Evolutionary conservation across 2,113 vertebrate species (phyloP).

Genomic region (Apodemus sylvaticus): DNA sequence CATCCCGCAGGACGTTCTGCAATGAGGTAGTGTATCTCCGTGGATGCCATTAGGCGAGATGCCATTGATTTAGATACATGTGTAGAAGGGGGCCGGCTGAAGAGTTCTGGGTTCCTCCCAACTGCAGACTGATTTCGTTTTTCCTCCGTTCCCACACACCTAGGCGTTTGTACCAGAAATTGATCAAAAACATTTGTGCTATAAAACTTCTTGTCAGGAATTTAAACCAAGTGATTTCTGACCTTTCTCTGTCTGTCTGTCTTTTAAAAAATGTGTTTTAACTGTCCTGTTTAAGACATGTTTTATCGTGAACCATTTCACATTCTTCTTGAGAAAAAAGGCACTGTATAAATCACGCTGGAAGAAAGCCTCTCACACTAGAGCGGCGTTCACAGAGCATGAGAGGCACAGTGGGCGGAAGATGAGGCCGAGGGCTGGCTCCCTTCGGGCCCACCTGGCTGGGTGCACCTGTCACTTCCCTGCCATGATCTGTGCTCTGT

Average conservation of each 20-base stretch:
- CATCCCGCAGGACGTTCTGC: background rate
- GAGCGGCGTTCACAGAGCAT: background rate
- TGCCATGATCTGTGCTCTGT: background rate
- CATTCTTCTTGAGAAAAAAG: conserved; percentile 43
- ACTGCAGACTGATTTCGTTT: background rate
- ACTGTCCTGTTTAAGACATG: conserved; percentile 47
- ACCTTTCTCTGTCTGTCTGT: conserved; percentile 29
- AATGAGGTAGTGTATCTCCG: background rate
- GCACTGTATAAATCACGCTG: conserved; percentile 30
- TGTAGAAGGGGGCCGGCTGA: background rate
- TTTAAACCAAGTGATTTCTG: conserved; percentile 62
- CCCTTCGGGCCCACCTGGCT: background rate
- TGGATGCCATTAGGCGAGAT: background rate
- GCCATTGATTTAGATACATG: background rate
- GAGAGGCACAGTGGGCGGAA: background rate
- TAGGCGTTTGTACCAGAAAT: background rate
- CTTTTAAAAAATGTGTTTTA: conserved; percentile 55
- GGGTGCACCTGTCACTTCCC: background rate
- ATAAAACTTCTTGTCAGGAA: conserved; percentile 49
- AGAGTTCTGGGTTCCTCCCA: background rate
- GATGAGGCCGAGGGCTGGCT: background rate
- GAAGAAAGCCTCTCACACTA: conserved; percentile 35
- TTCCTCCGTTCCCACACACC: background rate
- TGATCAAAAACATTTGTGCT: conserved; percentile 46
- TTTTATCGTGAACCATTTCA: conserved; percentile 62